Evolutionary conservation across 1,140 invertebrate genomes (phyloP), one percentile per base, ranked within the genome.

Genomic region (Aphelenchoides fujianensis): DNA sequence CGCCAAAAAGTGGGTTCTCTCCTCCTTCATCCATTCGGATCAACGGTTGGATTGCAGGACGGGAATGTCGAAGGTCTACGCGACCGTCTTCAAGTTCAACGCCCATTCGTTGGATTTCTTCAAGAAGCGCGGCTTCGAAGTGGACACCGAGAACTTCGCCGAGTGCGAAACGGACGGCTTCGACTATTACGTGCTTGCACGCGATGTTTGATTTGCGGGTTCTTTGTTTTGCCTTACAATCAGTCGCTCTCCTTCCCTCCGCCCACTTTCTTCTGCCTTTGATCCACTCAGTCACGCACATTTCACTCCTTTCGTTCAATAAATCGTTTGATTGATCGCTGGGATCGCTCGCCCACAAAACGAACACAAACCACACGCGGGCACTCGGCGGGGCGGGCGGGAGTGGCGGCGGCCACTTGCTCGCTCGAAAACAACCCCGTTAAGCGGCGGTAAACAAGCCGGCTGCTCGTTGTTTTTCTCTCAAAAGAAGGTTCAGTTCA

Each of bases 1-100:
- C 3, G 79, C 69, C 30, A 74, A 73, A 63, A 78, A 68, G 74
- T 78, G 7, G 55, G 41, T 37, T 19, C 48, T 30, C n/a, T n/a
- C n/a, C n/a, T n/a, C n/a, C n/a, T n/a, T n/a, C n/a, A n/a, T n/a
- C n/a, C n/a, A n/a, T n/a, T n/a, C n/a, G n/a, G n/a, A n/a, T n/a
- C n/a, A n/a, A n/a, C 62, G 2, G n/a, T 32, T 75, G 12, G 16
- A n/a, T 34, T 74, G 5, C 27, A 81, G 78, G 23, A 57, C 78
- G n/a, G 70, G 71, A 16, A 79, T 80, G 80, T 55, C 54, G 2
- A 79, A 81, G 28, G 55, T 82, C 0, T 62, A 82, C 54, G 80
- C 80, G 2, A 80, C 79, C 2, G 78, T 80, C 7, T 80, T 80
- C 37, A 61, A 70, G 7, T 82, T 74, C 75, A 80, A 80, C 52